Base-by-base conservation (phyloP, 2,888 invertebrate genomes). In the Parthenolecanium corni region DNA sequence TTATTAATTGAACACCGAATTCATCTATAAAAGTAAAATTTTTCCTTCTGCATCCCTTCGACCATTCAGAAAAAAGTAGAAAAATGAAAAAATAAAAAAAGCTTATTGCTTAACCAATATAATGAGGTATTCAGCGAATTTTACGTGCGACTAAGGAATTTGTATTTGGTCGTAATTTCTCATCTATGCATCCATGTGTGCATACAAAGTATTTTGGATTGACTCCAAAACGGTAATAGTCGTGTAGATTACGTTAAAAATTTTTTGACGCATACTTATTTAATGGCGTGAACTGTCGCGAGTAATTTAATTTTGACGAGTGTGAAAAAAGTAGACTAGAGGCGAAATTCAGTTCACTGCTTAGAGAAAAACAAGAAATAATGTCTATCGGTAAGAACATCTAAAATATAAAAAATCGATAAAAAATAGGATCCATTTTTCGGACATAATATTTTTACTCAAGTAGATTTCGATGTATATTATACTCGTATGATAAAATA, bases 151-250 rank as follows among this genome's bases (percentile, higher is more conserved):
- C 23, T 18, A 49, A 21, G 23, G 21, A 14, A 21, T 16, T 23
- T 23, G 49, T 49, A 49, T 49, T 49, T 18, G 49, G 5, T 23
- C 14, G 11, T 18, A 44, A 18, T 18, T 44, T 18, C 20, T 20
- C 46, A 44, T 18, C 20, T 31, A 31, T 31, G 9, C 9, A 4
- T 4, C 31, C 9, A 31, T 31, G 31, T 31, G 20, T 49, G 23
- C 47, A 25, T 58, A 57, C 57, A 57, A 57, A 58, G 58, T 58
- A 58, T 38, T 18, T 58, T 58, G 58, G 58, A 44, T 20, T n/a
- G n/a, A 18, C 12, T 58, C 58, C 58, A 58, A 31, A 36, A 49
- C 25, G 47, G 47, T 58, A 58, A 58, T 58, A 58, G 58, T 58
- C 31, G 49, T 47, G 49, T 58, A 58, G 47, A 58, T 58, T 58